Evolutionary conservation across 23 tunicate genomes (phyloP), one percentile per base, ranked within the genome.

Genomic region (Styela clava): DNA sequence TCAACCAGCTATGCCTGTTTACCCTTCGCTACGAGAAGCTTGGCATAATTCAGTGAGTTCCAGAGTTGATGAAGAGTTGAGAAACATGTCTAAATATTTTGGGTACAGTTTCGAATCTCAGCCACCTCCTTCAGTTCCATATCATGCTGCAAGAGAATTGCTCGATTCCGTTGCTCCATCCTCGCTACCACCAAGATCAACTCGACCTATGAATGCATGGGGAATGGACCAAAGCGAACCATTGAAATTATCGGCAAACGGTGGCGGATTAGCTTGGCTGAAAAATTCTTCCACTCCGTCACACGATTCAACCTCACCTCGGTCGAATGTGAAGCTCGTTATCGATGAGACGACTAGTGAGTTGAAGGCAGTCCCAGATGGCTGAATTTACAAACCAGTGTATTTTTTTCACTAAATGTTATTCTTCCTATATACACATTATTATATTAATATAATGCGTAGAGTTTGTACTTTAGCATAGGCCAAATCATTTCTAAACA

Each of bases 291-390:
- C 56, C 12, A 44, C 56, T 52, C 16, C 36, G 33, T 22, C 23
- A 30, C 62, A 61, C 16, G 52, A 3, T 65, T 3, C 31, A 65
- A 71, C 44, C 16, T 86, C 91, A 24, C 88, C 87, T 23, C 79
- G 65, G 73, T 44, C 56, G 9, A 44, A 69, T 74, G 89, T 91
- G 23, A 69, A 69, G 63, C 64, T 91, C 51, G 90, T 85, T 25
- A 63, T 91, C 7, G 88, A 91, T 63, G 78, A 77, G 2, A 61
- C 78, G 19, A 89, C 95, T 64, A 91, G 82, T 83, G 82, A 91
- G 78, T 52, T 91, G 78, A 73, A 73, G 69, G 79, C 84, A 31
- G 83, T 91, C 19, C 81, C 81, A 37, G 81, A 76, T 16, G 35
- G 16, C 2, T 71, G 16, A 68, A n/a, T n/a, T n/a, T 68, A 24